These are phyloP conservation scores for Elegia similella DNA, from an alignment of 2,888 invertebrate species.

Conservation along the genomic window DNA sequence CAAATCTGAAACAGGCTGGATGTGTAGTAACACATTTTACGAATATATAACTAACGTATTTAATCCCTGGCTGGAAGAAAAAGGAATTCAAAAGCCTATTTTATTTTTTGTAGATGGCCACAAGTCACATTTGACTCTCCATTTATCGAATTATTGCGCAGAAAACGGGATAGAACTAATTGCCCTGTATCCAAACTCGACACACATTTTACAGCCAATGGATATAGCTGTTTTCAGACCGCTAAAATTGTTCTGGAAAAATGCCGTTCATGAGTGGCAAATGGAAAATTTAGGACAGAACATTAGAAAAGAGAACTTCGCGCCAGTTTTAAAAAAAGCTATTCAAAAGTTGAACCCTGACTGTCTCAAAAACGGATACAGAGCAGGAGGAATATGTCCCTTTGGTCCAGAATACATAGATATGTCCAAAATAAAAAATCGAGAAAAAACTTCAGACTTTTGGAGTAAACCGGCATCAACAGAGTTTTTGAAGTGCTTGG, in stretches of 20 bases:
- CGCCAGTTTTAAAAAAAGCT: not conserved
- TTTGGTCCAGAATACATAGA: too few relatives aligned
- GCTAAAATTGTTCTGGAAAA: slow-evolving; percentile 25
- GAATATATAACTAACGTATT: slow-evolving; percentile 46
- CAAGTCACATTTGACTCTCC: slow-evolving; percentile 26
- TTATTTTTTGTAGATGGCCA: slow-evolving; percentile 27
- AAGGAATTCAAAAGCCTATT: slow-evolving; percentile 26
- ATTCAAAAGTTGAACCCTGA: not conserved
- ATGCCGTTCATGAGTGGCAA: not conserved
- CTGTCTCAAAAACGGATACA: not conserved
- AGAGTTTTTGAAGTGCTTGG: too few relatives aligned
- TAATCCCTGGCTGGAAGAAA: slow-evolving; percentile 33
- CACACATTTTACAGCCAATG: slow-evolving; percentile 26
- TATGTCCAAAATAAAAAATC: too few relatives aligned
- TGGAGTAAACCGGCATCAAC: too few relatives aligned
- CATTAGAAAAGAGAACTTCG: not conserved
- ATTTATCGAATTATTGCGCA: slow-evolving; percentile 22
- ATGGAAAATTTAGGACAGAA: not conserved
- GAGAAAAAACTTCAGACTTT: too few relatives aligned
- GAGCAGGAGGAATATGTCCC: not conserved
- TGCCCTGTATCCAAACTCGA: slow-evolving; percentile 23
- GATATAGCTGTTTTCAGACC: slow-evolving; percentile 28
- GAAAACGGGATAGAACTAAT: slow-evolving; percentile 23
- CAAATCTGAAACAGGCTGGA: slow-evolving; percentile 41
- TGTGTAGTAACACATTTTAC: slow-evolving; percentile 42